phyloP scores from a whole-genome alignment of 2,888 invertebrate species.

The Leptopilina myrica region DNA sequence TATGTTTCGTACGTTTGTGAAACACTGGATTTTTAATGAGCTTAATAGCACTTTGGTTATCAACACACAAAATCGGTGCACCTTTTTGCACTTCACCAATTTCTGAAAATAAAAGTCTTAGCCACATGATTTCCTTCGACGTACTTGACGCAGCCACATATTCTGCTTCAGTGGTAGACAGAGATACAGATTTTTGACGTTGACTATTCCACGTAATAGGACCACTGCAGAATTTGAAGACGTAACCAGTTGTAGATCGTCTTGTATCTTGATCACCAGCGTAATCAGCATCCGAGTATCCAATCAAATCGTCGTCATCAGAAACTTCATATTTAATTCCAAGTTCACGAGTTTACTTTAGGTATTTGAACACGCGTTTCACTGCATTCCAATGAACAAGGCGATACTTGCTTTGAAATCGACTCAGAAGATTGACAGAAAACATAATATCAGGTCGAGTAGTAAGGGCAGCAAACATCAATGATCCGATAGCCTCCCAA shows the following conservation, averaged over 20 bases:
- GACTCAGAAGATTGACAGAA: conserved; percentile 48
- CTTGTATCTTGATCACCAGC: conserved; percentile 50
- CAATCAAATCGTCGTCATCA: conserved; percentile 22
- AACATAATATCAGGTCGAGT: conserved; percentile 55
- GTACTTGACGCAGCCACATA: conserved; percentile 44
- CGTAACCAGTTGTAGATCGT: conserved; percentile 51
- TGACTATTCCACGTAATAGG: conserved; percentile 50
- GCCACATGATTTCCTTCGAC: conserved; percentile 5
- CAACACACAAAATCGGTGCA: background rate
- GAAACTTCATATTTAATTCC: conserved; percentile 46
- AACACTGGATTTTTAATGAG: conserved; percentile 39
- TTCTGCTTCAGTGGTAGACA: conserved; percentile 44
- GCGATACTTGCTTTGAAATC: conserved; percentile 44
- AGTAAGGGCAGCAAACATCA: conserved; percentile 43
- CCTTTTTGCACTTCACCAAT: background rate
- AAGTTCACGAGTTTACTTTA: conserved; percentile 47
- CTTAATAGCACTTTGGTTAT: too few relatives aligned
- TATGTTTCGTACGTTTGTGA: conserved; percentile 47
- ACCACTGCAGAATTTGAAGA: conserved; percentile 46
- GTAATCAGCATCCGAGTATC: conserved; percentile 43
- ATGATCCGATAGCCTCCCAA: conserved; percentile 47
- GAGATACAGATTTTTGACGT: conserved; percentile 44
- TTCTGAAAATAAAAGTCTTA: background rate
- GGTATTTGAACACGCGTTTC: conserved; percentile 52
- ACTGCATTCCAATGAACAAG: conserved; percentile 51